Conservation (phyloP, 2,113 vertebrate species). For the Mungos mungo region DNA sequence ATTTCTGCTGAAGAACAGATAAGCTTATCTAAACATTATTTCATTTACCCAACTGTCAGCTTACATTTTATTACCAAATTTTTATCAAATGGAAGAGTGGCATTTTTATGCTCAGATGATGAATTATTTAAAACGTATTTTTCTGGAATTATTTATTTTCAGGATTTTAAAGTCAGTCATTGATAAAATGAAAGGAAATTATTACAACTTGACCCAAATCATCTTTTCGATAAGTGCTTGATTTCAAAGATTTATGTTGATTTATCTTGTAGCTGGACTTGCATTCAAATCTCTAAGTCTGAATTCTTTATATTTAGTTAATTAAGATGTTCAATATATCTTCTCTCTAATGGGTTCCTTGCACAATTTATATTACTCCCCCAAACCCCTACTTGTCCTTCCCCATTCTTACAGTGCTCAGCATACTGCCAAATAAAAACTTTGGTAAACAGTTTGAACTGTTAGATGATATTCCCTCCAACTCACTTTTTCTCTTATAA, state of each 20-base stretch:
- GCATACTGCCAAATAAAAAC: not conserved
- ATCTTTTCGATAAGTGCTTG: not conserved
- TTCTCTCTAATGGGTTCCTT: not conserved
- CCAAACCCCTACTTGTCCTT: not conserved
- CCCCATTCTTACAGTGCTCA: not conserved
- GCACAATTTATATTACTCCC: not conserved
- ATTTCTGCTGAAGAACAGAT: slow-evolving; percentile 31
- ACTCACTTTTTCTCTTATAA: not conserved
- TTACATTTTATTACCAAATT: not conserved
- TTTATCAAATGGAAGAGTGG: not conserved
- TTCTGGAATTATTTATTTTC: not conserved
- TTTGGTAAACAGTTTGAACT: not conserved
- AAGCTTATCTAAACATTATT: slow-evolving; percentile 8
- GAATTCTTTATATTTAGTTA: not conserved
- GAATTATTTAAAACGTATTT: not conserved
- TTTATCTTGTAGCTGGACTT: not conserved
- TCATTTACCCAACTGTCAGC: not conserved
- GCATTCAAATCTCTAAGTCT: not conserved
- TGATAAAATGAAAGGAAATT: not conserved
- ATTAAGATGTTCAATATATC: not conserved
- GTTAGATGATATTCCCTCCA: not conserved
- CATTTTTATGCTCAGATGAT: not conserved
- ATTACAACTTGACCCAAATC: not conserved
- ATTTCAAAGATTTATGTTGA: not conserved
- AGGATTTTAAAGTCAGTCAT: not conserved